phyloP scores from a whole-genome alignment of 2,113 vertebrate genomes.

The Dasyurus viverrinus region DNA sequence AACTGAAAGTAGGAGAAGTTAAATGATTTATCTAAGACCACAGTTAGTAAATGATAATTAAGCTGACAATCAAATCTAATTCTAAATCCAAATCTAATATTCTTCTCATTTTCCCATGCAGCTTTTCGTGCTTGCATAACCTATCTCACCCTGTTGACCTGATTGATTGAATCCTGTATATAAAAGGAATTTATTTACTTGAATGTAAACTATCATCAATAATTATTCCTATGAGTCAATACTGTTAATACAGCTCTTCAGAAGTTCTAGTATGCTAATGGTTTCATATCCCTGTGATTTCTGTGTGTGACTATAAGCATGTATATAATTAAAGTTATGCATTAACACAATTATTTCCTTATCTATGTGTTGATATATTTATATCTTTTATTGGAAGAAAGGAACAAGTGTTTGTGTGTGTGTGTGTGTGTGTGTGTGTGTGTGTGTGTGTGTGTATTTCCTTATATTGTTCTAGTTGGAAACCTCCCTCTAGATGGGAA shows the following conservation, averaged over 20 bases:
- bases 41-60: not conserved
- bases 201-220: not conserved
- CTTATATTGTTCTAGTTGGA: conserved; percentile 74
- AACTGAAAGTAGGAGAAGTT: not conserved
- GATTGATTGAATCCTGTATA: not conserved
- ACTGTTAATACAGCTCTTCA: conserved; percentile 2
- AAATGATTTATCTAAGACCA: not conserved
- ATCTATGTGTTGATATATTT: conserved; percentile 46
- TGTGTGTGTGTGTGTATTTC: conserved; percentile 45
- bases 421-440: not conserved
- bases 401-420: conserved; percentile 1
- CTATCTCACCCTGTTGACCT: not conserved
- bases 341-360: not conserved
- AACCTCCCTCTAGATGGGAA: conserved; percentile 66
- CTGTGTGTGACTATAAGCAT: not conserved
- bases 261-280: not conserved
- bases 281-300: not conserved
- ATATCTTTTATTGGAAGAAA: conserved; percentile 60
- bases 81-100: not conserved
- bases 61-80: not conserved
- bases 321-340: not conserved
- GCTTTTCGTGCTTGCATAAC: not conserved
- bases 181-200: not conserved
- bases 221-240: conserved; percentile 36
- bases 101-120: not conserved